Evolutionary conservation across 2,888 invertebrate species (phyloP).

Genomic region (Agriopis marginaria): DNA sequence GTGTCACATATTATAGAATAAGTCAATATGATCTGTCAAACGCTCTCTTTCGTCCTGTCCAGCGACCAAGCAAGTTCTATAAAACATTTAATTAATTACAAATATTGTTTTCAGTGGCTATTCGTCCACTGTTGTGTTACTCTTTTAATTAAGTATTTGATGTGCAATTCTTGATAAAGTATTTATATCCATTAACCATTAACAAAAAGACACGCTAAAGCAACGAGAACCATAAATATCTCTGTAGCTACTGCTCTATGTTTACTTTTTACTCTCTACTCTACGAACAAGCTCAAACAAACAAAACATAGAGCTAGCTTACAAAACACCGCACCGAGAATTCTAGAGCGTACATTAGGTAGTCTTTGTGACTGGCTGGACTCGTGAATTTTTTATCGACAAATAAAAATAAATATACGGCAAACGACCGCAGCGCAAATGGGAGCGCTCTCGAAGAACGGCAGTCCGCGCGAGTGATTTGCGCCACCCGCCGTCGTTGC

Average conservation of each 20-base stretch:
- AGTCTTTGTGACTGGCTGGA: slow-evolving; percentile 48
- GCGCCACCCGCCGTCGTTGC: slow-evolving; percentile 78
- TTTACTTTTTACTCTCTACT: slow-evolving; percentile 20
- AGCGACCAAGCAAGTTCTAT: too few relatives aligned
- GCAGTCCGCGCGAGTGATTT: slow-evolving; percentile 85
- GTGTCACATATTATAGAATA: too few relatives aligned
- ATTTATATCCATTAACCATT: not conserved
- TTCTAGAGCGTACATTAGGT: slow-evolving; percentile 47
- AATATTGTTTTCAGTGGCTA: too few relatives aligned
- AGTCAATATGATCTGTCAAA: too few relatives aligned
- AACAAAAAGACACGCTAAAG: slow-evolving; percentile 11
- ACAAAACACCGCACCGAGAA: slow-evolving; percentile 38
- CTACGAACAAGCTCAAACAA: slow-evolving; percentile 28
- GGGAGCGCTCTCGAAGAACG: slow-evolving; percentile 75
- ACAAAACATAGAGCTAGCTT: slow-evolving; percentile 32
- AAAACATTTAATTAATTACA: too few relatives aligned
- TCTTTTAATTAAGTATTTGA: not conserved
- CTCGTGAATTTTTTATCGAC: slow-evolving; percentile 67
- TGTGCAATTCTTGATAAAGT: not conserved
- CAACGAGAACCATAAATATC: not conserved
- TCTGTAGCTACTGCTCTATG: slow-evolving; percentile 9
- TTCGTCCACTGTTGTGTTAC: too few relatives aligned
- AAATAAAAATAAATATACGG: slow-evolving; percentile 65
- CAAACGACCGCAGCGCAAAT: slow-evolving; percentile 65
- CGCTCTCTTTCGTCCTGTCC: too few relatives aligned